These are phyloP conservation scores for Aselliscus stoliczkanus DNA, from an alignment of 2,797 vertebrate genomes.

Conservation along the genomic window DNA sequence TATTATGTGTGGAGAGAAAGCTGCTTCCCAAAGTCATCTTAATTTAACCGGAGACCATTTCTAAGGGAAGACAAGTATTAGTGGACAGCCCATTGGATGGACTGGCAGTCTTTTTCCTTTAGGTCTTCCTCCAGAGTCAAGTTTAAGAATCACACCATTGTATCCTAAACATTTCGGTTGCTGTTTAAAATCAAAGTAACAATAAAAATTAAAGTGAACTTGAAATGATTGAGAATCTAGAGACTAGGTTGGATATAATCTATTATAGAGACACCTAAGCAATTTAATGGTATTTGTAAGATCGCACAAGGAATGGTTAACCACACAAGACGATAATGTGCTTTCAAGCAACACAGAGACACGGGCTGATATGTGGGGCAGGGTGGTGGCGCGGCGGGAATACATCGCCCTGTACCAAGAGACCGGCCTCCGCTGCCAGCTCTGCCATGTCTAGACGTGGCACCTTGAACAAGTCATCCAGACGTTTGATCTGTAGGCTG, in stretches of 20 bases:
- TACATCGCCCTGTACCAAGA: fast-evolving
- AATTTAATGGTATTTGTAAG: not conserved
- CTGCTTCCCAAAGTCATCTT: not conserved
- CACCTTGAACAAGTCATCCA: not conserved
- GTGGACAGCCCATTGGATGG: not conserved
- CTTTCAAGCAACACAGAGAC: not conserved
- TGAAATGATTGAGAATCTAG: not conserved
- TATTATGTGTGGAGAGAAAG: not conserved
- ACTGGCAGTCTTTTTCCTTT: not conserved
- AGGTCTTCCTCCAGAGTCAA: not conserved
- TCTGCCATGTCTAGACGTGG: not conserved
- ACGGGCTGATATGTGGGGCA: not conserved
- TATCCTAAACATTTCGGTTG: not conserved
- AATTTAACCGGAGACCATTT: not conserved
- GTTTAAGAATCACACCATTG: not conserved
- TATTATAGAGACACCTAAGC: not conserved
- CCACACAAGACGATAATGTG: not conserved
- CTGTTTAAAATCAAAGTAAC: not conserved
- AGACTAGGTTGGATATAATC: not conserved
- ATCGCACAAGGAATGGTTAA: not conserved
- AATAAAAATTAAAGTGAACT: not conserved
- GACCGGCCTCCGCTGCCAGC: no score
- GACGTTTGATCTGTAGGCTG: not conserved
- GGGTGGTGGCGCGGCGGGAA: fast-evolving
- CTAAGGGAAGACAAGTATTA: not conserved